Evolutionary conservation across 2,797 vertebrate genomes (phyloP).

Genomic region (Triplophysa yarkandensis): DNA sequence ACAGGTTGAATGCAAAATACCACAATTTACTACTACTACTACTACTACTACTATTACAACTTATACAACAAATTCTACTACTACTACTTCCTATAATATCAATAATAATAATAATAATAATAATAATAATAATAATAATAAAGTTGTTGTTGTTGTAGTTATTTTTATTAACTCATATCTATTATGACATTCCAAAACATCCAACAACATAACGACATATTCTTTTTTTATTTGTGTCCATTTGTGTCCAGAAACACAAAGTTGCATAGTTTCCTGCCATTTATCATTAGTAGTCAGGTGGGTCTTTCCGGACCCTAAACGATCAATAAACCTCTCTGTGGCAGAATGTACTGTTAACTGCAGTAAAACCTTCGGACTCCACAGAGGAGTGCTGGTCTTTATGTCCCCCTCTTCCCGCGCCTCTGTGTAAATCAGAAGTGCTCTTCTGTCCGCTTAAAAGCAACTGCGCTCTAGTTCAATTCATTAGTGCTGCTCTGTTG

Average conservation of each 20-base stretch:
- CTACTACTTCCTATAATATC: no score
- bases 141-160: no score
- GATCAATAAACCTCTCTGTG: not conserved
- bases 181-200: not conserved
- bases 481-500: slow-evolving; percentile 56
- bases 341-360: not conserved
- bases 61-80: no score
- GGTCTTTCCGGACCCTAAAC: not conserved
- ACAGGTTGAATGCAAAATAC: no score
- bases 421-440: slow-evolving; percentile 49
- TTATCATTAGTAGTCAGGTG: not conserved
- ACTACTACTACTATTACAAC: no score
- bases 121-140: no score
- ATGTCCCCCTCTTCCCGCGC: slow-evolving; percentile 27
- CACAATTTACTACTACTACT: no score
- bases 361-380: slow-evolving; percentile 23
- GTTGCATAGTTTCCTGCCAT: not conserved
- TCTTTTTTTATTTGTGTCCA: not conserved
- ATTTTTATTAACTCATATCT: no score
- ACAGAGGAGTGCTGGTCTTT: slow-evolving; percentile 33
- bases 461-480: slow-evolving; percentile 48
- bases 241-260: not conserved
- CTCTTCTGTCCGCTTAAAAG: slow-evolving; percentile 49
- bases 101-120: no score
- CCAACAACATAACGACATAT: not conserved